These are phyloP conservation scores for Callaeas wilsoni DNA, from an alignment of 2,113 vertebrate genomes.

Conservation along the genomic window DNA sequence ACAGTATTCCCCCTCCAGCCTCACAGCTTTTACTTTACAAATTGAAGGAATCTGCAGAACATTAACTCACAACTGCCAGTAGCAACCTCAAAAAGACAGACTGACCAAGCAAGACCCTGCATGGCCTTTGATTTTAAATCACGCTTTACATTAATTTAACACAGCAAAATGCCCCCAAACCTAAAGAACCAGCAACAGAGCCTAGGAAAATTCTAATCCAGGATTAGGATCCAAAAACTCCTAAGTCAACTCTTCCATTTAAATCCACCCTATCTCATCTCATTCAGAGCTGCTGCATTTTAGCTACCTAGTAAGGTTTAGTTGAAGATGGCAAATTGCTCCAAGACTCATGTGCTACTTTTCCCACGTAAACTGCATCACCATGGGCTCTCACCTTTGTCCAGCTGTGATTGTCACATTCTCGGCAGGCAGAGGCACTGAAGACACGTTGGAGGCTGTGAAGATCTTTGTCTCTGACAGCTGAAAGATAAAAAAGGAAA, in stretches of 20 bases:
- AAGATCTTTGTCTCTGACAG: constrained; percentile 99
- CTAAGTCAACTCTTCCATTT: not conserved
- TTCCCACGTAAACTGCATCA: not conserved
- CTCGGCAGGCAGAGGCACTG: constrained; percentile 88
- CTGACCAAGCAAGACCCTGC: not conserved
- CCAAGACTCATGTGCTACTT: not conserved
- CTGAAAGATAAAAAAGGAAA: constrained; percentile 57
- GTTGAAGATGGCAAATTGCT: not conserved
- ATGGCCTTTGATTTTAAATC: not conserved
- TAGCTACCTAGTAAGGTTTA: not conserved
- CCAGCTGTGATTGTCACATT: constrained; percentile 98
- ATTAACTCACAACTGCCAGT: not conserved
- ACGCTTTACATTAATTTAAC: not conserved
- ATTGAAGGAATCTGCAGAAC: not conserved
- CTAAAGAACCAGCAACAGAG: not conserved
- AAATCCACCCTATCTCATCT: not conserved
- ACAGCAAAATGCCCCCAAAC: not conserved
- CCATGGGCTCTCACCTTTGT: constrained; percentile 79
- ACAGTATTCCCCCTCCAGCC: not conserved
- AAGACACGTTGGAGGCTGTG: constrained; percentile 92
- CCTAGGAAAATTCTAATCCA: not conserved
- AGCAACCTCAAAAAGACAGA: not conserved
- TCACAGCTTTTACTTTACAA: not conserved
- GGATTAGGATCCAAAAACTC: not conserved
- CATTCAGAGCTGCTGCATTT: not conserved